Evolutionary conservation across 2,113 vertebrate genomes (phyloP).

Genomic region (Saccopteryx leptura): DNA sequence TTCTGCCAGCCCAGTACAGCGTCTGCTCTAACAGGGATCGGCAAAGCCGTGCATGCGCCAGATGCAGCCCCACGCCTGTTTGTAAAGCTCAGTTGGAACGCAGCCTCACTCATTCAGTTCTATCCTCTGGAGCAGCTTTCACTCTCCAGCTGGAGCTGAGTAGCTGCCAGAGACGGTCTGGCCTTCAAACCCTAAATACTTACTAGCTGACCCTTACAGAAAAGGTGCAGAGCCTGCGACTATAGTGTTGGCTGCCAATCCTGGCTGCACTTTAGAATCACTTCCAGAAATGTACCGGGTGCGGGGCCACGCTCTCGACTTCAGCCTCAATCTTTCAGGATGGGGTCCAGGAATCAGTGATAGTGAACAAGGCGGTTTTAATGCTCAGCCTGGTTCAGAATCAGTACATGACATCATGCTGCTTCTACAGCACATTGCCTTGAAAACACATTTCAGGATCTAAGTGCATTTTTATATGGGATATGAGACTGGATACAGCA

Average conservation of each 20-base stretch:
- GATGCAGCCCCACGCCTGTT: background rate
- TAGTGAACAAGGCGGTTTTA: background rate
- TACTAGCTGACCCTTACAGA: background rate
- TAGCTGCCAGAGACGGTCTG: background rate
- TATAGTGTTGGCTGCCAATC: background rate
- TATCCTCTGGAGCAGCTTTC: background rate
- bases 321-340: background rate
- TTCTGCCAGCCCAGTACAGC: background rate
- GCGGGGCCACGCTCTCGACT: background rate
- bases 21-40: background rate
- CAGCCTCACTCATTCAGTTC: background rate
- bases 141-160: background rate
- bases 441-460: background rate
- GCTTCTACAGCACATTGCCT: background rate
- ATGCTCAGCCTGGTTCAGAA: background rate
- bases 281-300: background rate
- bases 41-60: background rate
- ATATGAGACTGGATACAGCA: background rate
- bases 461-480: background rate
- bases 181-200: background rate
- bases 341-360: background rate
- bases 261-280: background rate
- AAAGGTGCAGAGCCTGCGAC: background rate
- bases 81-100: constrained; percentile 25
- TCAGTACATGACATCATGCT: background rate